Base-by-base conservation (phyloP, 2,113 vertebrate species). In the Oreochromis tanganicae region DNA sequence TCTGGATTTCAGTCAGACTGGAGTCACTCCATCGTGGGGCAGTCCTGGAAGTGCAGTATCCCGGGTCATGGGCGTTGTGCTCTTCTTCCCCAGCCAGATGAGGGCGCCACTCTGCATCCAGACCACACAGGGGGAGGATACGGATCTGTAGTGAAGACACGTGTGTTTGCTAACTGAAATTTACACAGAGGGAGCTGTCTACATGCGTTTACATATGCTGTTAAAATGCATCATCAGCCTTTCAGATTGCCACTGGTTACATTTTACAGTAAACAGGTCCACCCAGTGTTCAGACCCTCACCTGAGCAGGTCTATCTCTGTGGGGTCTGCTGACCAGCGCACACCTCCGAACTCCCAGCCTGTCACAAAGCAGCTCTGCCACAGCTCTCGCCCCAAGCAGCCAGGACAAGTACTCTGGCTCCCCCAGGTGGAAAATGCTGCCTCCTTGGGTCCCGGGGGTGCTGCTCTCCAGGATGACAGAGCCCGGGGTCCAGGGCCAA, bases 401-500 rank as follows among this genome's bases (percentile, higher is more conserved):
- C 90, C 96, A 92, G 17, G 82, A 82, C n/a, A 94, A 13, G 17
- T 88, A 97, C 3, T 92, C 93, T 0, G 66, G 57, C 85, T 96
- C 93, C 6, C 87, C 87, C 80, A 97, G 71, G n/a, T 94, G 90
- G 88, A 97, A 97, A 78, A 97, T 83, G 85, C 95, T 94, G 50
- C 84, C 87, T 52, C 56, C 88, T 1, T 55, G 36, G 2, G 59
- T 16, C 17, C 87, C 56, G 1, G 84, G 78, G 6, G 32, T 5
- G 50, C 87, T 88, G 57, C 84, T 48, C 80, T 96, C 95, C 85
- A 97, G 81, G 17, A 96, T 85, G 3, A 95, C 94, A 6, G 93
- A 94, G 13, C 96, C 96, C 0, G 96, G 95, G 14, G 95, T 97
- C 95, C 97, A 97, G 2, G 97, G 96, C 8, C 79, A 88, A 4